Base-by-base conservation (phyloP, 2,888 invertebrate species). In the Himalopsyche tibetana region DNA sequence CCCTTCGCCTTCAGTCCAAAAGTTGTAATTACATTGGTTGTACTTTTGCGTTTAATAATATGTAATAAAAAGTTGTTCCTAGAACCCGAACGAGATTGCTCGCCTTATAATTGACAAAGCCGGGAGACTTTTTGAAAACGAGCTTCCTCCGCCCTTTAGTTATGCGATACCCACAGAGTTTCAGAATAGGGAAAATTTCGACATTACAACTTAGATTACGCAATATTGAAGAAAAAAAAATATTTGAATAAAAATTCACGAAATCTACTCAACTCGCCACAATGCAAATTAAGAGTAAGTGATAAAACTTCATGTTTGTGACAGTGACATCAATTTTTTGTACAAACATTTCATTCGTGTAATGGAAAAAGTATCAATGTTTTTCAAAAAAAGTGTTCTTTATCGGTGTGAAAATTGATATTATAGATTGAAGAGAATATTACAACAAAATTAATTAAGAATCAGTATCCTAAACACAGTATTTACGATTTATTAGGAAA, bases 1-100 rank as follows among this genome's bases (percentile, higher is more conserved):
- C 63, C 63, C 63, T 63, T 63, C 28, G 63, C 63, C 63, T 63
- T 63, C 19, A 63, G 63, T 63, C 63, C 63, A 63, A 63, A 63
- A 63, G 63, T 63, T 63, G 63, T 63, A 63, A 63, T 63, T 63
- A 63, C 63, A 63, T 63, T 63, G 63, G 19, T 19, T 28, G 63
- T 63, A 15, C 63, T 63, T 63, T 63, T n/a, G 28, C 19, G 63
- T 63, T 63, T 63, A 63, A 63, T 63, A 63, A 63, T 63, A 63
- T 63, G 63, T 63, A 63, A n/a, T 8, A 63, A 8, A 19, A 28
- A 63, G 19, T 63, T 63, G 19, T 28, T 63, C 63, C 9, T 19
- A 63, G 28, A 63, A 19, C 19, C 63, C 19, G 63, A 63, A 28
- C 63, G 63, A 8, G 28, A 63, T 63, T 19, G 28, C 63, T 19